phyloP scores from a whole-genome alignment of 2,888 invertebrate species.

The Stenodema calcarata region DNA sequence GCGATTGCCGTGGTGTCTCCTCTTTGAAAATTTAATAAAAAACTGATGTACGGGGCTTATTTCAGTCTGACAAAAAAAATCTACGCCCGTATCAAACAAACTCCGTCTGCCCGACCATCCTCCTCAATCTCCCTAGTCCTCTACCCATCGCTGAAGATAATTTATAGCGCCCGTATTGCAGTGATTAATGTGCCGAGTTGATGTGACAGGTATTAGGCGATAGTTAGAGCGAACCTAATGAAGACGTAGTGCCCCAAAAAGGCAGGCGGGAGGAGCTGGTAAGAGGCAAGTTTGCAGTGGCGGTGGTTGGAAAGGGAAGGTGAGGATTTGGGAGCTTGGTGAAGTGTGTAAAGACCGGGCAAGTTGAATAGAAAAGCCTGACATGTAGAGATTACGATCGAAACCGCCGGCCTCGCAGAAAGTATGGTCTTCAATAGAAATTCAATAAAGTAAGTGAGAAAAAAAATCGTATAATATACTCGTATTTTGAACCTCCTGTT shows the following conservation, averaged over 20 bases:
- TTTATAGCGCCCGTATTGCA: constrained; percentile 32
- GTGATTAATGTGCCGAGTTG: constrained; percentile 42
- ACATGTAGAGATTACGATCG: too few species aligned
- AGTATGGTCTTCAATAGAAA: too few species aligned
- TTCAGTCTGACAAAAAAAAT: neutral
- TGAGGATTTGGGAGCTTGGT: neutral
- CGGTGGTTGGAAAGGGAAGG: neutral
- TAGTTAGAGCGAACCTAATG: constrained; percentile 45
- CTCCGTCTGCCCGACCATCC: neutral
- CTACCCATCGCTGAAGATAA: neutral
- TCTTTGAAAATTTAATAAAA: too few species aligned
- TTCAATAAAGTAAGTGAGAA: too few species aligned
- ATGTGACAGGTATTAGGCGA: constrained; percentile 48
- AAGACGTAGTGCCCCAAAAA: constrained; percentile 34
- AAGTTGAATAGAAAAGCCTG: too few species aligned
- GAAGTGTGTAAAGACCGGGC: neutral
- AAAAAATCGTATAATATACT: too few species aligned
- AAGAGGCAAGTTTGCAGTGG: neutral
- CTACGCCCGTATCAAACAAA: neutral
- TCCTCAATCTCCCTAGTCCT: neutral
- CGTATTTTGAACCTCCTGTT: too few species aligned
- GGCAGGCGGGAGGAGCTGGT: neutral
- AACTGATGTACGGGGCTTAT: neutral
- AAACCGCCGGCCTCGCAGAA: too few species aligned
- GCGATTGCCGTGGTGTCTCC: too few species aligned